Base-by-base conservation (phyloP, 2,888 invertebrate species). In the Rotaria magnacalcarata region DNA sequence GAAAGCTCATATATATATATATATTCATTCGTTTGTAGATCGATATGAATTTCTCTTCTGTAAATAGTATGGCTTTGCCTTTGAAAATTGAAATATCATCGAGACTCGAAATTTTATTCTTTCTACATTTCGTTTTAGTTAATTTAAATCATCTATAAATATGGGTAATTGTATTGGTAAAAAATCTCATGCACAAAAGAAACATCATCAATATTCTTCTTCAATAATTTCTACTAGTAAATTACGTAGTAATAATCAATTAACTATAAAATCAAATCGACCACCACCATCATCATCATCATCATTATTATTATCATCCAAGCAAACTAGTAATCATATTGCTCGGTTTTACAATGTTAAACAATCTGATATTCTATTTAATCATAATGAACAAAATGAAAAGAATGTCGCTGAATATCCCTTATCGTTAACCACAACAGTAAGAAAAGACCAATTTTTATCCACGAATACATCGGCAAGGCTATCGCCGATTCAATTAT, bases 151-250 rank as follows among this genome's bases (percentile, higher is more conserved):
- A 14, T 14, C 14, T 14, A 34, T 67, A 67, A 43, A 34, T 7
- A 75, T 75, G 75, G 75, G 75, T 43, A 75, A 75, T 43, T 75
- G 75, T 75, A 75, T 75, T 75, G 75, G 75, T 2, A 75, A 75
- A 75, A 75, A 75, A 43, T 43, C 75, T 67, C 0, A 14, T 34
- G 5, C 34, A 11, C 27, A 67, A 67, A 67, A 67, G 14, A 27
- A 67, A 67, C 67, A 6, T n/a, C 34, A 14, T 11, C 27, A 5
- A 34, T 16, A 67, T 67, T 11, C 27, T 34, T n/a, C 67, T 14
- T 67, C 34, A 14, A 27, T 16, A 67, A 11, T 16, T 16, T 16
- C 67, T 14, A 34, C 5, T 67, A 14, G 14, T 3, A 67, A 67
- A 47, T 67, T 67, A 67, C 8, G 27, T 11, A 14, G 8, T 67